Conservation (phyloP, 2,888 invertebrate species). For the Caenorhabditis sp. region DNA sequence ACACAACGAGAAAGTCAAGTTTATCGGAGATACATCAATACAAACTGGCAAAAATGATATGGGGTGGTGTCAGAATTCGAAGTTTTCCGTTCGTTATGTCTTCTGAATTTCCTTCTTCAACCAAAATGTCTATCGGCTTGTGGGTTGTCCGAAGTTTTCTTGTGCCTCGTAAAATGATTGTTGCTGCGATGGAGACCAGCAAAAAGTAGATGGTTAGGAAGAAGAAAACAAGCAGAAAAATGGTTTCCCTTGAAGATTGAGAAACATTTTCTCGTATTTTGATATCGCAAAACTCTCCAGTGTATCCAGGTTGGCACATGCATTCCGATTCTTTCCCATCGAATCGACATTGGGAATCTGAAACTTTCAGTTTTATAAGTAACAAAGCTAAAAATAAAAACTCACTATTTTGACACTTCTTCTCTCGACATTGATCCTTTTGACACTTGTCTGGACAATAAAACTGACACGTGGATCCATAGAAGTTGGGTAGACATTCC, state of each 20-base stretch:
- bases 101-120: background rate
- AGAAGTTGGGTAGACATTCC: slow-evolving; percentile 40
- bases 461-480: slow-evolving; percentile 38
- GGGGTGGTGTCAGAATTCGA: background rate
- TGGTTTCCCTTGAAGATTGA: background rate
- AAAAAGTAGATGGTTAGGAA: background rate
- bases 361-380: background rate
- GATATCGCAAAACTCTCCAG: slow-evolving; percentile 30
- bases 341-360: slow-evolving; percentile 34
- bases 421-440: background rate
- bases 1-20: too few species aligned
- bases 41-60: slow-evolving; percentile 1
- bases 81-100: background rate
- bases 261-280: background rate
- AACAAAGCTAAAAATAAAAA: background rate
- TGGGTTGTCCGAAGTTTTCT: background rate
- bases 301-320: slow-evolving; percentile 8
- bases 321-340: slow-evolving; percentile 26
- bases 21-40: too few species aligned
- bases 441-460: slow-evolving; percentile 25
- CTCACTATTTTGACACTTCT: slow-evolving; percentile 34
- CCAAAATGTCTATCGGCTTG: background rate
- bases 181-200: background rate
- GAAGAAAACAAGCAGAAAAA: background rate
- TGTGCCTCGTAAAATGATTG: background rate